Evolutionary conservation across 2,888 invertebrate genomes (phyloP), one percentile per base, ranked within the genome.

Genomic region (Dendrolimus houi): DNA sequence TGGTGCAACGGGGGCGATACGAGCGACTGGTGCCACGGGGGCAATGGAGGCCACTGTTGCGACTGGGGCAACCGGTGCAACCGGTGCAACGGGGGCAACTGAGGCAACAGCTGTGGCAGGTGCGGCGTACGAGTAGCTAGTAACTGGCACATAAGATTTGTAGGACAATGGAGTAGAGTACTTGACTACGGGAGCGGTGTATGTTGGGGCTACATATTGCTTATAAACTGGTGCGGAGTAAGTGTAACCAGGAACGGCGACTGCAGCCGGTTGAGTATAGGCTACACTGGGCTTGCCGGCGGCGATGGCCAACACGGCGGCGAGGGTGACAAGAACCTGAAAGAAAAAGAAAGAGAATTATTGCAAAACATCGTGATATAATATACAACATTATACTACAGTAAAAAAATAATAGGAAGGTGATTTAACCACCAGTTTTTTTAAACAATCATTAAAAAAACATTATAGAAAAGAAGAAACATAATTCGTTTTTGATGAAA

Each of bases 241-340:
- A 60, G 47, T 60, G 47, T 47, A 47, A 47, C 9, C 12, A 62
- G 9, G 58, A 42, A 57, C 59, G 59, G 57, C 60, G 57, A 40
- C 56, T 47, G 9, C 47, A 12, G 47, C 47, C 2, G 47, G 47
- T 47, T 47, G 47, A 47, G 47, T 52, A 42, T 59, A 59, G 17
- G 60, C 60, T 53, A 59, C 59, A 57, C 64, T 65, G 56, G 74
- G 71, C 59, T 71, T 70, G 57, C 72, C 74, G 13, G 68, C 64
- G 54, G 68, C 70, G 55, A 70, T 58, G 55, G 71, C 73, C 66
- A 73, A 56, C 55, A 74, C 60, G 59, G 71, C 71, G 58, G 71
- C 68, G 62, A 76, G 66, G 53, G 56, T 53, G 40, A 59, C 55
- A 41, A 53, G 52, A 14, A 57, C 14, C 57, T 57, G 41, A n/a